Conservation (phyloP, 2,113 vertebrate species). For the Psilopogon haemacephalus region DNA sequence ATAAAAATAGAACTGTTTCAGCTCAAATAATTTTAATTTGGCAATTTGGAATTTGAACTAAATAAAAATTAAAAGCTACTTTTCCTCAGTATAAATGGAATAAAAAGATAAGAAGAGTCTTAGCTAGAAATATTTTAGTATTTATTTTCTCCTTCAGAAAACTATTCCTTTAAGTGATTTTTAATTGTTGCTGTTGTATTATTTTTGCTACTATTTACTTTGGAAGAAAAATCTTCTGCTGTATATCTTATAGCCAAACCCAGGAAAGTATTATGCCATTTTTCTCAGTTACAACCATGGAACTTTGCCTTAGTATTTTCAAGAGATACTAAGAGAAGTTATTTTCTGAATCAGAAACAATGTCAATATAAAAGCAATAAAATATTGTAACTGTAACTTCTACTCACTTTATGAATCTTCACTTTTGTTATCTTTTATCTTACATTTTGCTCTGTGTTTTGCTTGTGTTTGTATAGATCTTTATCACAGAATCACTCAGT, state of each 20-base stretch:
- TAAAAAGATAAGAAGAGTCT: neutral
- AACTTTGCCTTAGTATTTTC: neutral
- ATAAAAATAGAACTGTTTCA: neutral
- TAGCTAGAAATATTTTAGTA: neutral
- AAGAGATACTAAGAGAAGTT: neutral
- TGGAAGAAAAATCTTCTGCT: neutral
- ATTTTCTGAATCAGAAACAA: neutral
- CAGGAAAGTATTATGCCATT: neutral
- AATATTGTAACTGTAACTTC: neutral
- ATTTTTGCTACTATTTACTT: neutral
- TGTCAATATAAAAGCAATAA: neutral
- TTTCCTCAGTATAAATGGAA: neutral
- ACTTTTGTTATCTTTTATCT: neutral
- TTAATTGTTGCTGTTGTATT: neutral
- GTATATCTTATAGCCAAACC: neutral
- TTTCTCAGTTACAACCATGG: neutral
- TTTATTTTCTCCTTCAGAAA: neutral
- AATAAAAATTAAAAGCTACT: neutral
- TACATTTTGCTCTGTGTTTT: neutral
- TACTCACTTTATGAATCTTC: neutral
- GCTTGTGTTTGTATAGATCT: neutral
- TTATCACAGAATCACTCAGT: neutral
- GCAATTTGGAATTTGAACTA: neutral
- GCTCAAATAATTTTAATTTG: neutral
- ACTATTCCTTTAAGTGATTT: neutral